Conservation (phyloP, 2,797 vertebrate species). For the Periparus ater region DNA sequence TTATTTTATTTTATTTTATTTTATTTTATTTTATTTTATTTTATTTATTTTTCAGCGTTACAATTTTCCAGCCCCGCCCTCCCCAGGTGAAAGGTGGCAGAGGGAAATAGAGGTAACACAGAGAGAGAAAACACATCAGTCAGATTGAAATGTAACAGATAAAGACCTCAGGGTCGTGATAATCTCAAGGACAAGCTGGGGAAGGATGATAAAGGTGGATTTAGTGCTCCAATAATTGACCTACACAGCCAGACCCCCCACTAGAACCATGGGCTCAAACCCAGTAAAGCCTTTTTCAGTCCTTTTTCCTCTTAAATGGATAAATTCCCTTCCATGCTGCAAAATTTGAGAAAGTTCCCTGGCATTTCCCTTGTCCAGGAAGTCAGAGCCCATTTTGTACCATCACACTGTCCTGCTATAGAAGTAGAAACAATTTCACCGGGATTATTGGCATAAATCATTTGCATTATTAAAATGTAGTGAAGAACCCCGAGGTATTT, state of each 20-base stretch:
- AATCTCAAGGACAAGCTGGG: background rate
- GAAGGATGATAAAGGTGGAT: background rate
- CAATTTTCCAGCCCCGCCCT: too few relatives aligned
- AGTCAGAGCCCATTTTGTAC: background rate
- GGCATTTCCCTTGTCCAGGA: background rate
- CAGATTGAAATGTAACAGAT: background rate
- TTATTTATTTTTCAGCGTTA: background rate
- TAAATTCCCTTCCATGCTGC: background rate
- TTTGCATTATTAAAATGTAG: background rate
- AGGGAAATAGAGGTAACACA: background rate
- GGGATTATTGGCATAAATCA: background rate
- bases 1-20: background rate
- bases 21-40: background rate
- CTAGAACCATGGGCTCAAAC: background rate
- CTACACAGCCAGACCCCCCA: background rate
- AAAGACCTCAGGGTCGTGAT: background rate
- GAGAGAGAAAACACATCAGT: background rate
- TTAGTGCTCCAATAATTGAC: background rate
- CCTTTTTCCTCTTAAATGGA: background rate
- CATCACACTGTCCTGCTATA: background rate
- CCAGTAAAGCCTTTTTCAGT: background rate
- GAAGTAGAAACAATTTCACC: background rate
- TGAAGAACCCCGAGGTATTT: background rate
- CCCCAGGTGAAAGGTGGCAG: background rate
- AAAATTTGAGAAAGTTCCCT: background rate